A percentile compares a stretch with the other conserved stretches of the same genome.
phyloP scores from a whole-genome alignment of 2,797 vertebrate species.

The Myotis daubentonii region DNA sequence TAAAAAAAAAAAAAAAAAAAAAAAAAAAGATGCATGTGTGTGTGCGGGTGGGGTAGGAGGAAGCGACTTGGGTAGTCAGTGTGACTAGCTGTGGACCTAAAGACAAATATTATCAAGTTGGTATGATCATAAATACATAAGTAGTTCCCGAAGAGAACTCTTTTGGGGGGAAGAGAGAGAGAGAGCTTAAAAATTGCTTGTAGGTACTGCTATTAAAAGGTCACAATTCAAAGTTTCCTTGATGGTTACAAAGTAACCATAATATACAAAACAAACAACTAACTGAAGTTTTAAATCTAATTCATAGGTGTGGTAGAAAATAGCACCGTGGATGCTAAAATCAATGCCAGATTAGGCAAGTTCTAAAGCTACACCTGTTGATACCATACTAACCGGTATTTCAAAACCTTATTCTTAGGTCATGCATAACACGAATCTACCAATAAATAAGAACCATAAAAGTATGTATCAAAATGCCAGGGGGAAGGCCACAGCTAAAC shows the following conservation, averaged over 20 bases:
- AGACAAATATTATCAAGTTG: background rate
- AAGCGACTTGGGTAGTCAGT: background rate
- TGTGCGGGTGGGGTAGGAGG: background rate
- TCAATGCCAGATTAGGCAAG: background rate
- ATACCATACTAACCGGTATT: background rate
- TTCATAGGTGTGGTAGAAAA: conserved; percentile 2
- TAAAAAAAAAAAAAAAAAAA: background rate
- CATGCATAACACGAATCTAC: background rate
- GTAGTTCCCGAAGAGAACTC: background rate
- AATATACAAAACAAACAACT: background rate
- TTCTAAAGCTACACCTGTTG: background rate
- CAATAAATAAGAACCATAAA: background rate
- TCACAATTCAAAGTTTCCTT: background rate
- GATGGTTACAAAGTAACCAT: background rate
- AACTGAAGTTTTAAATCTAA: background rate
- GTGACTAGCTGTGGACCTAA: background rate
- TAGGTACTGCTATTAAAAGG: conserved; percentile 19
- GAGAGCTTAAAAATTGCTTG: background rate
- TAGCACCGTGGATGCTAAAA: background rate
- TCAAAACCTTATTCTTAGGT: conserved; percentile 32
- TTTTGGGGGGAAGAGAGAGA: background rate
- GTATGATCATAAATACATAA: background rate
- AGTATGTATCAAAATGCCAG: background rate
- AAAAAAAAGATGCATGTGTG: background rate
- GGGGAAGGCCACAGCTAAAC: background rate